Conservation (phyloP, 2,888 invertebrate genomes). For the Scaptomyza tumidula region DNA sequence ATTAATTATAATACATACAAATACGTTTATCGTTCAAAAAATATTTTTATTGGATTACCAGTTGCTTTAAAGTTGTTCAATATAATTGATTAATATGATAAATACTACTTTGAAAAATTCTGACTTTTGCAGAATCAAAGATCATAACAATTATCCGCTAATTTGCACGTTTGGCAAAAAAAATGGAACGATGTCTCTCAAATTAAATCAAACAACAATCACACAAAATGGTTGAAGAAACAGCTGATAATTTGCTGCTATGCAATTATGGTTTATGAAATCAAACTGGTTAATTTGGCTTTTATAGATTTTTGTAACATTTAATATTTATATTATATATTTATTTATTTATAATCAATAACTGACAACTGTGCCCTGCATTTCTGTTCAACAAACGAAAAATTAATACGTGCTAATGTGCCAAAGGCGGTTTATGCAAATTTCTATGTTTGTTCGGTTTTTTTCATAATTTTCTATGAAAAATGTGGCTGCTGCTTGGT, state of each 20-base stretch:
- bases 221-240: constrained; percentile 38
- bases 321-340: constrained; percentile 72
- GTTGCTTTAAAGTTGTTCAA: background rate
- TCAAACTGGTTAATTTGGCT: constrained; percentile 69
- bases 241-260: constrained; percentile 59
- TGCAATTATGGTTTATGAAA: constrained; percentile 37
- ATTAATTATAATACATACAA: background rate
- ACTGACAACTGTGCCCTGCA: constrained; percentile 42
- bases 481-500: constrained; percentile 52
- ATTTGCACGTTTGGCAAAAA: constrained; percentile 12
- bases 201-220: constrained; percentile 36
- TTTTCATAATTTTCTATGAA: constrained; percentile 76
- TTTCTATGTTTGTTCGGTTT: constrained; percentile 51
- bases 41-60: background rate
- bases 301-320: constrained; percentile 54
- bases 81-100: background rate
- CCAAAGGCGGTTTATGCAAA: constrained; percentile 70
- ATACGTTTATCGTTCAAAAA: background rate
- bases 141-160: constrained; percentile 11
- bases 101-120: constrained; percentile 9
- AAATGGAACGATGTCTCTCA: constrained; percentile 35
- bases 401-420: constrained; percentile 55
- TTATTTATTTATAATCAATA: constrained; percentile 70
- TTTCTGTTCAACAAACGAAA: constrained; percentile 32
- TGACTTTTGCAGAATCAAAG: background rate